Base-by-base conservation (phyloP, 2,888 invertebrate species). In the Eupeodes latifasciatus region DNA sequence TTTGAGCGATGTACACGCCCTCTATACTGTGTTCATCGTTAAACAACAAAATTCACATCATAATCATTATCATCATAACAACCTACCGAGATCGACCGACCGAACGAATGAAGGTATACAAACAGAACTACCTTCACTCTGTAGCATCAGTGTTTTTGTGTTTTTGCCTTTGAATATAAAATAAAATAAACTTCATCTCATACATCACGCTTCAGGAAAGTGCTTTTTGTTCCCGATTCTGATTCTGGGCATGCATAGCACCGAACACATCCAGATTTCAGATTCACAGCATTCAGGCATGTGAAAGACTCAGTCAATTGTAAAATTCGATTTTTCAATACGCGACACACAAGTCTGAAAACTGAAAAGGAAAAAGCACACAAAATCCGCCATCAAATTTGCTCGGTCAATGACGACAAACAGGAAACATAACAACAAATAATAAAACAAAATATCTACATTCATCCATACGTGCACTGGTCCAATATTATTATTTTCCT, bases 291-390 rank as follows among this genome's bases (percentile, higher is more conserved):
- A 71, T 40, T 51, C 53, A 55, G 71, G 47, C 74, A 75, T 51
- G 75, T 51, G 67, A 81, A 79, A 53, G 79, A 79, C 53, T 49
- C 83, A 83, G 72, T 79, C 83, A 74, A 83, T 79, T 83, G 83
- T 67, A 74, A 83, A 83, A 83, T 83, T 83, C 79, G 71, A 83
- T 82, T 82, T 82, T 82, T 62, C 82, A 82, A 71, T 57, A 72
- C 74, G 62, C 77, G 69, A 61, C 67, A 49, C 74, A 44, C 10
- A 47, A 36, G 34, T 34, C 40, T 55, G 11, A 77, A 77, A 59
- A 51, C 40, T 4, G 12, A 36, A 76, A 64, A 64, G 9, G 34
- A 10, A 47, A 49, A 77, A 67, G 49, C 6, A 27, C 27, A 53
- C 44, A 57, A 57, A 71, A 57, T 71, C 14, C 44, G 36, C 55